Percentiles rank a stretch among this genome's conserved stretches.
phyloP scores from a whole-genome alignment of 2,797 vertebrate genomes.

The Hypotaenidia okinawae region DNA sequence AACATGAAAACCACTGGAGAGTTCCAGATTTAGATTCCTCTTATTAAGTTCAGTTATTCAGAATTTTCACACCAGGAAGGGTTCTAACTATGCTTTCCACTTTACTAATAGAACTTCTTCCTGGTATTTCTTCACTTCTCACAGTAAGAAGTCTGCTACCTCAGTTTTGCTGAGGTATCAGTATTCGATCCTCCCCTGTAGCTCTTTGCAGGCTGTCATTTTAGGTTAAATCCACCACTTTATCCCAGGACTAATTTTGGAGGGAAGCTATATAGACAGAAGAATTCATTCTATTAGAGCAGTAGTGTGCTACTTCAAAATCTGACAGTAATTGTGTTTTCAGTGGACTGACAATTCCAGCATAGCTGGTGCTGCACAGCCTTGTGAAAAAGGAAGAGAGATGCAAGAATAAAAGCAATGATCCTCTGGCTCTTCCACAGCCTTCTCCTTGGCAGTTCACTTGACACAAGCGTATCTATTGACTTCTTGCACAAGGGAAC shows the following conservation, averaged over 20 bases:
- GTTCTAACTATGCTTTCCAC: background rate
- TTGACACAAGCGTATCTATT: background rate
- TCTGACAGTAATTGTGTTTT: background rate
- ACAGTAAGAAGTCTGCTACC: background rate
- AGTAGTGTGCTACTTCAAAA: background rate
- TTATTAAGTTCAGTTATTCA: background rate
- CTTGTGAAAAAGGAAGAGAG: background rate
- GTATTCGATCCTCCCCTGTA: background rate
- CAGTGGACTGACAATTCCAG: background rate
- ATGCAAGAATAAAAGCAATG: background rate
- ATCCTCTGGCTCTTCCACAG: background rate
- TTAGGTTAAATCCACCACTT: constrained; percentile 17
- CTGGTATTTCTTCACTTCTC: background rate
- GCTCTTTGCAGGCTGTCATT: background rate
- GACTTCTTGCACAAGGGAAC: background rate
- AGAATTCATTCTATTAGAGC: constrained; percentile 7
- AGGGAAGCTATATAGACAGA: background rate
- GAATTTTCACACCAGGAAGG: background rate
- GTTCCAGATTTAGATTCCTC: background rate
- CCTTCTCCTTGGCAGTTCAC: background rate
- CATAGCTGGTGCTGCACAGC: background rate
- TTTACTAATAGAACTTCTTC: background rate
- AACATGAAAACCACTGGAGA: background rate
- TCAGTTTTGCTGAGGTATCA: background rate
- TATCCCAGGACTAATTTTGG: constrained; percentile 11